Base-by-base conservation (phyloP, 2,113 vertebrate genomes). In the Eretmodus cyanostictus region DNA sequence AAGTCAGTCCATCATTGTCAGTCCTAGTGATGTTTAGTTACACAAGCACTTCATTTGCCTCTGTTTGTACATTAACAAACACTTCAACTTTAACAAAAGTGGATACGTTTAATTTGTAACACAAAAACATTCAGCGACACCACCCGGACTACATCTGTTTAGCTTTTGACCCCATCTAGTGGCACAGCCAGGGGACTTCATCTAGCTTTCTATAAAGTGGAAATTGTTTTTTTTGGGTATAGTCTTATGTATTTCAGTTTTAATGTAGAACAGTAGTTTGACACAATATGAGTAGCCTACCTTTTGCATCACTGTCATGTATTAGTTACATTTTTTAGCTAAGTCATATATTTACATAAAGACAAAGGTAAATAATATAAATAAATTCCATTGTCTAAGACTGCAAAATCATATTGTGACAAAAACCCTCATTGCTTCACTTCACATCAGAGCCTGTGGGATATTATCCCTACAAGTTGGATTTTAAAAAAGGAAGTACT, bases 131-230 rank as follows among this genome's bases (percentile, higher is more conserved):
- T 78, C 13, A 59, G 11, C 6, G 17, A 45, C 34, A n/a, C 16
- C 12, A 24, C 19, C 3, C 4, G 4, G 8, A n/a, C 1, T 8
- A 53, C 38, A 1, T 81, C 66, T 57, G 22, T 80, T 78, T 42
- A 29, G 55, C 31, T 19, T 84, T 84, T 91, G 80, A 78, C 90
- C 10, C 94, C 96, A 95, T 94, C 96, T 96, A 92, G 91, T 93
- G 95, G 89, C 9, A 3, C 4, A 82, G 7, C 3, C 3, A 9
- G 40, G 61, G 47, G 83, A 40, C 19, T 49, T 31, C 24, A 31
- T 78, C 17, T 49, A 11, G 24, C 45, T 78, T 12, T 19, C 16
- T 31, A 49, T 78, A 31, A 49, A 78, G 71, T 49, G 71, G 71
- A 76, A 47, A 76, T 78, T 11, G 16, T 2, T 1, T 47, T 45